These are phyloP conservation scores for Albula goreensis DNA, from an alignment of 2,113 vertebrate species.

Conservation along the genomic window DNA sequence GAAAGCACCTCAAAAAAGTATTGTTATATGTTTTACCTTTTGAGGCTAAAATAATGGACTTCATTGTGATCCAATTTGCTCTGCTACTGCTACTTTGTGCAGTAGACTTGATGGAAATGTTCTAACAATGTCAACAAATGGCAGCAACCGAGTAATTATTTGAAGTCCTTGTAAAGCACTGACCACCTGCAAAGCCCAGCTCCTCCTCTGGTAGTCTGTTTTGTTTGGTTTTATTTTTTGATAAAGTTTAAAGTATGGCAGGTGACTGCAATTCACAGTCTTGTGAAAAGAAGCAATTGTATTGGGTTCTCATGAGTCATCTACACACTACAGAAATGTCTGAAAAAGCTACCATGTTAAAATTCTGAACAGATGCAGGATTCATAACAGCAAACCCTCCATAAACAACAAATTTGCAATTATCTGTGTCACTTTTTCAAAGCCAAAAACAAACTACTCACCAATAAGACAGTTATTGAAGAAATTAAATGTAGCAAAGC, in stretches of 20 bases:
- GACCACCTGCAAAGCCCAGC: slow-evolving; percentile 32
- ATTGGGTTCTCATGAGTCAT: slow-evolving; percentile 1
- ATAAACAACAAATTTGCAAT: slow-evolving; percentile 42
- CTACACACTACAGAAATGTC: slow-evolving; percentile 34
- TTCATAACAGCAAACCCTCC: slow-evolving; percentile 41
- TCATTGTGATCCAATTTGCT: slow-evolving; percentile 1
- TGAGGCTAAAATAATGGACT: neutral
- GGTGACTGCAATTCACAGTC: slow-evolving; percentile 1
- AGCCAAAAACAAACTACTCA: slow-evolving; percentile 52
- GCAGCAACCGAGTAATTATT: slow-evolving; percentile 33
- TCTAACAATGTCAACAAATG: slow-evolving; percentile 34
- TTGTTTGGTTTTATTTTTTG: slow-evolving; percentile 13
- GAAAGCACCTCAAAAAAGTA: slow-evolving; percentile 44
- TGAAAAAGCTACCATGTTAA: slow-evolving; percentile 37
- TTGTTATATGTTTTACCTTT: slow-evolving; percentile 29
- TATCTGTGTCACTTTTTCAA: slow-evolving; percentile 40
- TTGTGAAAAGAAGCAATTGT: slow-evolving; percentile 17
- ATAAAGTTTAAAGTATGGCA: slow-evolving; percentile 13
- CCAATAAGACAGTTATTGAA: slow-evolving; percentile 52
- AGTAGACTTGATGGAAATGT: slow-evolving; percentile 42
- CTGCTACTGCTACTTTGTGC: slow-evolving; percentile 17
- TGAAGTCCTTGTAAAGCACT: slow-evolving; percentile 38
- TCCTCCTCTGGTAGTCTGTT: slow-evolving; percentile 27
- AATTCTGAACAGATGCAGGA: slow-evolving; percentile 29
- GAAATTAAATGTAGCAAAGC: slow-evolving; percentile 59